Evolutionary conservation across 2,113 vertebrate species (phyloP), one percentile per base, ranked within the genome.

Genomic region (Lamprotornis superbus): DNA sequence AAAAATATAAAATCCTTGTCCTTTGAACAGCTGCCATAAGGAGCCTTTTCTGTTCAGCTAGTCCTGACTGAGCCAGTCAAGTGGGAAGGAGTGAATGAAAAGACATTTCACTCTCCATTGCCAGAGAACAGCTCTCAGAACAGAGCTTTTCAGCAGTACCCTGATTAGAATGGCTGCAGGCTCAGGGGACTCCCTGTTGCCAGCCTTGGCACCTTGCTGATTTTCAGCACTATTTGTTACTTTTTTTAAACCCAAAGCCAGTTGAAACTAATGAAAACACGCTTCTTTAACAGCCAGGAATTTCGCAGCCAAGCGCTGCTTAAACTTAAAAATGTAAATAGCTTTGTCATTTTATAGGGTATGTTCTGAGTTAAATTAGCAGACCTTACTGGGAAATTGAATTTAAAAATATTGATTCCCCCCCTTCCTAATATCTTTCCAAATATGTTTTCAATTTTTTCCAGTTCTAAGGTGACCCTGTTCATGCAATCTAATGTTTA

Each of bases 221-320:
- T 94, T 94, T 83, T 73, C 94, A 92, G 90, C 90, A 61, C 73
- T 71, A 61, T 92, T 96, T 96, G 95, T 95, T 97, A 74, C 93
- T 96, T 95, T 96, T 95, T 97, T 96, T 94, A 95, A 95, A 95
- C 87, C 9, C 55, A 77, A 91, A 96, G 93, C 77, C 65, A 94
- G 91, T 90, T 90, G 87, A 96, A 94, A 94, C 67, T 90, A 89
- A 95, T 95, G 86, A 96, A 96, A 96, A 96, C 86, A 93, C 0
- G 2, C 46, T 89, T 70, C 83, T 78, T 76, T 57, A 90, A 64
- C 74, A 94, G 88, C 85, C 86, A 92, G 76, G 40, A 88, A 90
- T 60, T 90, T 93, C 10, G 11, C 79, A 92, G 83, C 88, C 90
- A 92, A 93, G 86, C 9, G 7, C 76, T 49, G 60, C 90, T 84